Evolutionary conservation across 2,113 vertebrate species (phyloP), one percentile per base, ranked within the genome.

Genomic region (Nannospalax galili): DNA sequence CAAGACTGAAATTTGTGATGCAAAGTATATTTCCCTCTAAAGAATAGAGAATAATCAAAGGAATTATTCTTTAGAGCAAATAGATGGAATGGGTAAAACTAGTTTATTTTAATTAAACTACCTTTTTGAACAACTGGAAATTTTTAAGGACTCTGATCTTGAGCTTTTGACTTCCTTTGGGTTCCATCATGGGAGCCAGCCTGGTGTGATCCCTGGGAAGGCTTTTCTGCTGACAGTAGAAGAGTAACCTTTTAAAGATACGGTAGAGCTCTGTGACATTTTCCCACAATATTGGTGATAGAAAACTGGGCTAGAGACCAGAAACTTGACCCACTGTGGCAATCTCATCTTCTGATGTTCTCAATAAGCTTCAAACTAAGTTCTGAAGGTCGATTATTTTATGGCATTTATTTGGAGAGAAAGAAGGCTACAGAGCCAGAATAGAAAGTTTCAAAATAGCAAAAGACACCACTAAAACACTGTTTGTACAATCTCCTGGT

Each of bases 371-470:
- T 82, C 88, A 70, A 28, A 92, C 81, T 67, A 40, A 80, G 52
- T 69, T 73, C 84, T 80, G 81, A 88, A 95, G 91, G 95, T 95
- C 96, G 94, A 3, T 14, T n/a, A 64, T 48, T 45, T 93, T 73
- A 52, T 24, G 60, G 72, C 56, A 67, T 90, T 95, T 79, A 77
- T 78, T 60, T 94, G 77, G 64, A 94, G 67, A 56, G n/a, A 80
- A 30, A 88, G 37, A 60, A 35, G 80, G 11, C 8, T 28, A 58
- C 64, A 58, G 64, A 92, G 81, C 74, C 32, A 88, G 58, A 97
- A 93, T 65, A 97, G 91, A 93, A 96, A 52, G 37, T 88, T 97
- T 93, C 88, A 92, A 95, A 97, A 95, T 79, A 94, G 85, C 64
- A 88, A 92, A 82, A 86, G 80, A 40, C 74, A 92, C 78, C 91